Evolutionary conservation across 2,888 invertebrate species (phyloP).

Genomic region (Meloe dianella): DNA sequence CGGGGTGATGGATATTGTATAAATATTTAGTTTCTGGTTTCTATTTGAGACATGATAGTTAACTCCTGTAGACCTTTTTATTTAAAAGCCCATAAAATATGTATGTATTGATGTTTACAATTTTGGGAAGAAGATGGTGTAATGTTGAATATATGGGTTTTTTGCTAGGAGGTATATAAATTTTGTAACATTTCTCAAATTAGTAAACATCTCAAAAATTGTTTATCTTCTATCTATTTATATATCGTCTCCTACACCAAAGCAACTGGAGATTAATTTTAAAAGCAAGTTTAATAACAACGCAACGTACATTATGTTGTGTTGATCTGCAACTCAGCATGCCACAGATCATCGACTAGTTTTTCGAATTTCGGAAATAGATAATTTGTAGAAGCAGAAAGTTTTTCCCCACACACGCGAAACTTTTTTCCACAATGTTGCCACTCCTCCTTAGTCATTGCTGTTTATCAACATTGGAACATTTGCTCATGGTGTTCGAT

Average conservation of each 20-base stretch:
- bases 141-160: not conserved
- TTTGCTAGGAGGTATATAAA: not conserved
- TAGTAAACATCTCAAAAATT: not conserved
- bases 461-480: too few species aligned
- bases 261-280: too few species aligned
- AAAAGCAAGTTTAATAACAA: too few species aligned
- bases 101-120: not conserved
- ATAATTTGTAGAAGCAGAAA: too few species aligned
- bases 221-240: not conserved
- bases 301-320: too few species aligned
- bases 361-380: too few species aligned
- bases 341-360: too few species aligned
- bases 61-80: not conserved
- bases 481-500: too few species aligned
- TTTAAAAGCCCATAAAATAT: not conserved
- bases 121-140: not conserved
- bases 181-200: not conserved
- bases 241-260: not conserved
- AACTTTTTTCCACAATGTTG: too few species aligned
- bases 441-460: too few species aligned
- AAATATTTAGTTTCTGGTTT: slow-evolving; percentile 2
- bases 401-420: too few species aligned
- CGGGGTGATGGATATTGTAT: not conserved
- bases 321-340: too few species aligned
- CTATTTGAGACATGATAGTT: not conserved